Percentiles rank a stretch among this genome's conserved stretches.
phyloP scores from a whole-genome alignment of 2,888 invertebrate genomes.

The Autographa gamma region DNA sequence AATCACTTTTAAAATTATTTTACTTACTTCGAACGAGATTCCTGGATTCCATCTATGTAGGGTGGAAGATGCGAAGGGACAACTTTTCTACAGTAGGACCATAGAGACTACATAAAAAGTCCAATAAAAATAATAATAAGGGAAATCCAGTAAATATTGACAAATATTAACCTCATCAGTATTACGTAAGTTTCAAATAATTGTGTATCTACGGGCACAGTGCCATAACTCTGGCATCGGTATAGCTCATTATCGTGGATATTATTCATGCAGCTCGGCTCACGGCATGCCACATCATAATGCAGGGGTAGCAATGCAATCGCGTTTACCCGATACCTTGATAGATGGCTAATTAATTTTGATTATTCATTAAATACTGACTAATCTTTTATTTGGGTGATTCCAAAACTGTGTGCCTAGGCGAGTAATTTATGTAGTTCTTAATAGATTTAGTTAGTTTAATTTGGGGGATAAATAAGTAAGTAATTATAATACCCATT shows the following conservation, averaged over 20 bases:
- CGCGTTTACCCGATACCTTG: conserved; percentile 1
- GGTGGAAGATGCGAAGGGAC: no score
- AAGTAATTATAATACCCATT: no score
- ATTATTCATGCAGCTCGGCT: conserved; percentile 75
- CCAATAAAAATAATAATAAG: no score
- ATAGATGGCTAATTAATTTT: conserved; percentile 14
- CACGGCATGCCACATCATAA: conserved; percentile 71
- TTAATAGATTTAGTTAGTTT: no score
- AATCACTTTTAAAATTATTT: no score
- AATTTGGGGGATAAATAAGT: no score
- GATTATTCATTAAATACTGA: not conserved
- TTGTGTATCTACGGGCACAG: conserved; percentile 27
- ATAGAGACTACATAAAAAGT: not conserved
- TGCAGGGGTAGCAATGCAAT: conserved; percentile 64
- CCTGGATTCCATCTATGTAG: no score
- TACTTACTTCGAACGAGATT: no score
- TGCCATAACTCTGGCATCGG: conserved; percentile 64
- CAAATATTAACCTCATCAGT: conserved; percentile 16
- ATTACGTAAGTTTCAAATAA: conserved; percentile 45
- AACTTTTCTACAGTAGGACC: no score
- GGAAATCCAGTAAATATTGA: conserved; percentile 1
- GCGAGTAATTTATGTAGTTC: no score
- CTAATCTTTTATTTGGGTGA: no score
- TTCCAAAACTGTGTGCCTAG: no score
- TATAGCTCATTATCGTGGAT: conserved; percentile 69